phyloP scores from a whole-genome alignment of 2,888 invertebrate species.

The Chrysina gloriosa region DNA sequence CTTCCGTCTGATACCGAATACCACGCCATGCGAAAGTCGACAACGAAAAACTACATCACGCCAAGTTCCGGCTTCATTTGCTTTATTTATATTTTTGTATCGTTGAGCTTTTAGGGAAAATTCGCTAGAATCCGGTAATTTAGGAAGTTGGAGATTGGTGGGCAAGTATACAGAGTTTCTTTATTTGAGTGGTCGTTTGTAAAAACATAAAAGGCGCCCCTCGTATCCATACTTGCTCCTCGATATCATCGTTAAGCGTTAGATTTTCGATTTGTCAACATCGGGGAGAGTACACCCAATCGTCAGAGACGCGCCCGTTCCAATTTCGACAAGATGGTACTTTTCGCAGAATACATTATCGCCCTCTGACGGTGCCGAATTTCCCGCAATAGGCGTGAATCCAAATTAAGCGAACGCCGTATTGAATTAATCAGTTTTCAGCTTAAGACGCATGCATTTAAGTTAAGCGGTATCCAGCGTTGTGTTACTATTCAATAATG shows the following conservation, averaged over 20 bases:
- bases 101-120: no score
- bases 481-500: constrained; percentile 4
- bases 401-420: constrained; percentile 53
- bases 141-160: no score
- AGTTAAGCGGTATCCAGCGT: not conserved
- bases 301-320: constrained; percentile 49
- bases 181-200: no score
- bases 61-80: no score
- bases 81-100: no score
- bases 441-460: constrained; percentile 49
- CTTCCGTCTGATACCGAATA: no score
- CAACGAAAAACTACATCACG: no score
- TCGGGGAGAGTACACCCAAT: constrained; percentile 43
- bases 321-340: constrained; percentile 50
- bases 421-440: constrained; percentile 55
- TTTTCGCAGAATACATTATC: constrained; percentile 52
- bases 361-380: constrained; percentile 46
- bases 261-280: not conserved
- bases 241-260: not conserved
- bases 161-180: no score
- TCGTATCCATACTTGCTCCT: not conserved
- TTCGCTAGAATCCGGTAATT: no score
- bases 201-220: no score
- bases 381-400: constrained; percentile 50
- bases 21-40: no score